Evolutionary conservation across 2,797 vertebrate species (phyloP).

Genomic region (Erethizon dorsatum): DNA sequence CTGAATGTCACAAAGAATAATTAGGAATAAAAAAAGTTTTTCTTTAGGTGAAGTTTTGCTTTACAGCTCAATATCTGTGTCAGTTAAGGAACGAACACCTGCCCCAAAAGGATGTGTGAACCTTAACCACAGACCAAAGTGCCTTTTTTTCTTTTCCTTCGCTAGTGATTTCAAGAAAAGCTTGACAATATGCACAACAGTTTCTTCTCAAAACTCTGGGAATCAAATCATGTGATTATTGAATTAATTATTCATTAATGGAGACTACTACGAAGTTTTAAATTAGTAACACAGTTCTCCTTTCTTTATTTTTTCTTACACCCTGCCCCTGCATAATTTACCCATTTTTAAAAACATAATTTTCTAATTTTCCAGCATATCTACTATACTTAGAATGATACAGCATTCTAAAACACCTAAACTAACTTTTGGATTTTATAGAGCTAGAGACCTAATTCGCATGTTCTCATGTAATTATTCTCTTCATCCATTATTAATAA

Average conservation of each 20-base stretch:
- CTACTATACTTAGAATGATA: background rate
- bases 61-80: slow-evolving; percentile 55
- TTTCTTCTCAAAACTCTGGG: slow-evolving; percentile 12
- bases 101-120: slow-evolving; percentile 12
- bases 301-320: background rate
- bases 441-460: background rate
- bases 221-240: slow-evolving; percentile 51
- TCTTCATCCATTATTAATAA: background rate
- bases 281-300: background rate
- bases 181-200: background rate
- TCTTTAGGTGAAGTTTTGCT: background rate
- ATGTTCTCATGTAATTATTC: background rate
- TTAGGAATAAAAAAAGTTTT: background rate
- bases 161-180: slow-evolving; percentile 40
- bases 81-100: slow-evolving; percentile 56
- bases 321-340: background rate
- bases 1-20: background rate
- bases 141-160: background rate
- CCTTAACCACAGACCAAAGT: slow-evolving; percentile 72
- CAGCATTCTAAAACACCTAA: slow-evolving; percentile 6
- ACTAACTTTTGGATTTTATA: slow-evolving; percentile 12
- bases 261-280: slow-evolving; percentile 12
- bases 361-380: background rate
- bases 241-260: slow-evolving; percentile 32
- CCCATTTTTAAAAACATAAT: background rate